Conservation (phyloP, 2,888 invertebrate genomes). For the Torymus auratus region DNA sequence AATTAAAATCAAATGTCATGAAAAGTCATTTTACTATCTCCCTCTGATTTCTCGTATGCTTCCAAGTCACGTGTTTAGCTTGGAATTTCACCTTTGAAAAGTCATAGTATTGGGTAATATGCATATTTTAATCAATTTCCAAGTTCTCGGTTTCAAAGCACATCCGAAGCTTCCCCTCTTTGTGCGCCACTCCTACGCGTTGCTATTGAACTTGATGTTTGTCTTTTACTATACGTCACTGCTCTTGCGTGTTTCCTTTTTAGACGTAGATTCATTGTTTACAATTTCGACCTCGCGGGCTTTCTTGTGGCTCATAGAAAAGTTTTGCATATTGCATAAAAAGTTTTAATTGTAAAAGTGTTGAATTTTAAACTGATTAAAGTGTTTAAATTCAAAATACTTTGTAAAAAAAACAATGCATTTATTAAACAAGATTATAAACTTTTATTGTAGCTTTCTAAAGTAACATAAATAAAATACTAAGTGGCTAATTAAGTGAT, state of each 20-base stretch:
- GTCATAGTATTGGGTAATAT: background rate
- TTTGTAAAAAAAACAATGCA: background rate
- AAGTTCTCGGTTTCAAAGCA: background rate
- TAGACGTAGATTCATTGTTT: background rate
- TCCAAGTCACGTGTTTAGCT: no score
- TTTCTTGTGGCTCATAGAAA: no score
- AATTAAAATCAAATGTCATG: no score
- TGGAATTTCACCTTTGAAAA: no score
- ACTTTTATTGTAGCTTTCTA: no score
- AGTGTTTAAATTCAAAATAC: background rate
- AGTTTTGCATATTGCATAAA: no score
- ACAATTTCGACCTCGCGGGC: background rate
- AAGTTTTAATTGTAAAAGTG: no score
- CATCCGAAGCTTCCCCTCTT: conserved; percentile 13
- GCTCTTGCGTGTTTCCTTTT: background rate
- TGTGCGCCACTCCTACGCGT: conserved; percentile 15
- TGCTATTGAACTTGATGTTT: conserved; percentile 30
- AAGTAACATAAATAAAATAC: no score
- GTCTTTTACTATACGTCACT: conserved; percentile 22
- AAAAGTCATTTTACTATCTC: no score
- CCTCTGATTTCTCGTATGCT: no score
- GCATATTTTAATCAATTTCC: conserved; percentile 4
- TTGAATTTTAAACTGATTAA: background rate
- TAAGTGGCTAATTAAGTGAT: no score
- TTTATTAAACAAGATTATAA: no score